Evolutionary conservation across 2,888 invertebrate genomes (phyloP).

Genomic region (Endomychus coccineus): DNA sequence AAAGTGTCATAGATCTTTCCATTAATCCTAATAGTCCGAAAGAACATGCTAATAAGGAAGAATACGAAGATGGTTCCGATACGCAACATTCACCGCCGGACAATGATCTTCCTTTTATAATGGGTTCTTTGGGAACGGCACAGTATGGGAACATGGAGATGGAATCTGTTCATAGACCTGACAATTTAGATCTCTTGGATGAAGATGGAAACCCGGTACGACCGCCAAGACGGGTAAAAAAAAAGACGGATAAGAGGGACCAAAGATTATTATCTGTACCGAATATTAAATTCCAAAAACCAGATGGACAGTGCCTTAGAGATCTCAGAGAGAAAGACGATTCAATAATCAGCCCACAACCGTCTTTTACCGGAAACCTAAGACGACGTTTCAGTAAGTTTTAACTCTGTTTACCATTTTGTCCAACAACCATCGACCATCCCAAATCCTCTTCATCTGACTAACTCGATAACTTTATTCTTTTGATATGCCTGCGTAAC

Average conservation of each 20-base stretch:
- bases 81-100: constrained; percentile 34
- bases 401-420: constrained; percentile 40
- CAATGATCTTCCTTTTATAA: constrained; percentile 29
- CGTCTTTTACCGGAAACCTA: constrained; percentile 64
- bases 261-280: constrained; percentile 70
- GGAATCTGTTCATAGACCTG: too few species aligned
- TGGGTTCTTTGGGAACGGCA: constrained; percentile 32
- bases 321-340: constrained; percentile 52
- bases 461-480: constrained; percentile 11
- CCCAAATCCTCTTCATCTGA: constrained; percentile 5
- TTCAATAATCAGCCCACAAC: constrained; percentile 36
- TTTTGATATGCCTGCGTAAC: constrained; percentile 24
- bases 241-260: constrained; percentile 49
- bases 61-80: constrained; percentile 42
- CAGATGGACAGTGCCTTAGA: constrained; percentile 46
- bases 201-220: constrained; percentile 50
- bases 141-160: too few species aligned
- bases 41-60: constrained; percentile 31
- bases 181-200: constrained; percentile 56
- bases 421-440: too few species aligned
- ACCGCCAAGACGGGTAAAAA: constrained; percentile 47
- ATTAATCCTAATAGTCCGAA: constrained; percentile 18
- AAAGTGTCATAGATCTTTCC: constrained; percentile 21
- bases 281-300: constrained; percentile 57
- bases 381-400: constrained; percentile 88